Percentiles rank a stretch among this genome's conserved stretches.
phyloP scores from a whole-genome alignment of 2,113 vertebrate species.

The Oxyruncus cristatus region DNA sequence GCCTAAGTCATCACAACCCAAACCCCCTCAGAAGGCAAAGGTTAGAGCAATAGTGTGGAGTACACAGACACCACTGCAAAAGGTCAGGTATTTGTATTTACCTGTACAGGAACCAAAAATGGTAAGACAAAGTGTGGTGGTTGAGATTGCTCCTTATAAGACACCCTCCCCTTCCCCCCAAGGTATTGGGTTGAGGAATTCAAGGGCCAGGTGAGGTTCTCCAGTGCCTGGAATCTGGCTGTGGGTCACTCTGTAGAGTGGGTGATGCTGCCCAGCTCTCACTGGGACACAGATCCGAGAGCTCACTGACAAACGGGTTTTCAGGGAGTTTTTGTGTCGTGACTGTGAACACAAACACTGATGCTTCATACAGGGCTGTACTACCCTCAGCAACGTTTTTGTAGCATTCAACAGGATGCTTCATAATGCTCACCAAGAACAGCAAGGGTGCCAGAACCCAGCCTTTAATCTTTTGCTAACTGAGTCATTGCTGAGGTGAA shows the following conservation, averaged over 20 bases:
- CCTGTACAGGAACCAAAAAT: not conserved
- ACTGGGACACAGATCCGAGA: not conserved
- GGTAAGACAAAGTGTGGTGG: not conserved
- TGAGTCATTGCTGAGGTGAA: conserved; percentile 22
- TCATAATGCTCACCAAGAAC: not conserved
- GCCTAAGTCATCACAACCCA: not conserved
- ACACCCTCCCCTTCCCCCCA: not conserved
- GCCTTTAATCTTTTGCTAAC: conserved; percentile 8
- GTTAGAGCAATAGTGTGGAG: not conserved
- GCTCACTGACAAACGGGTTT: not conserved
- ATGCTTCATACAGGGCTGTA: rapidly evolving
- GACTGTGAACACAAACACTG: not conserved
- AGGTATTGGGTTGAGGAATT: not conserved
- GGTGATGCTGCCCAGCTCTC: not conserved
- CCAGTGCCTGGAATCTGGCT: not conserved
- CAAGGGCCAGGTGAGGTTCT: not conserved
- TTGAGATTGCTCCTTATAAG: not conserved
- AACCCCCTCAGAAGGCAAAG: not conserved
- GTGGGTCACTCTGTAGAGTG: not conserved
- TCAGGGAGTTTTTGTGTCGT: not conserved
- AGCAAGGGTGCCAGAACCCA: not conserved
- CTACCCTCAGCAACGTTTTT: not conserved
- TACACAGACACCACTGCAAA: not conserved
- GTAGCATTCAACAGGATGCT: not conserved
- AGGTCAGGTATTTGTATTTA: not conserved